Evolutionary conservation across 30 jellyfish, hydroid and myxozoan species (phyloP).

Genomic region (Cassiopea xamachana): DNA sequence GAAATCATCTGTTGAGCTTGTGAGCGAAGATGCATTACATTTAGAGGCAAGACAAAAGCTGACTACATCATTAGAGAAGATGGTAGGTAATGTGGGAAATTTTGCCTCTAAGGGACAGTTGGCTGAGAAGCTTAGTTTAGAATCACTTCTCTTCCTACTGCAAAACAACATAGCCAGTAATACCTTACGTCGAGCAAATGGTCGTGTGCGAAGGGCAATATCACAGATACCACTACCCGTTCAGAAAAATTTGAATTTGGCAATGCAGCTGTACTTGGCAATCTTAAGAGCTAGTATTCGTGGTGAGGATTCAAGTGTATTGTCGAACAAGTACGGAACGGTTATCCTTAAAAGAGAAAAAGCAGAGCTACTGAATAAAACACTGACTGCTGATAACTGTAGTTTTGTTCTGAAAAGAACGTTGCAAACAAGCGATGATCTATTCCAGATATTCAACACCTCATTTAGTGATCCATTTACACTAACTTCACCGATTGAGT

Average conservation of each 20-base stretch:
- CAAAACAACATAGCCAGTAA: conserved; percentile 62
- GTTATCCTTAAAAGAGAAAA: conserved; percentile 34
- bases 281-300: conserved; percentile 49
- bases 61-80: conserved; percentile 38
- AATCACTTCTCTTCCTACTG: conserved; percentile 46
- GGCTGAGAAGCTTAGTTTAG: conserved; percentile 25
- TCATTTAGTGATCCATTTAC: conserved; percentile 29
- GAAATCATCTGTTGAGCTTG: conserved; percentile 25
- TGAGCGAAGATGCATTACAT: conserved; percentile 27
- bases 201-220: conserved; percentile 31
- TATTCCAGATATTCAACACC: conserved; percentile 61
- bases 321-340: conserved; percentile 36
- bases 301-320: conserved; percentile 52
- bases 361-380: background rate
- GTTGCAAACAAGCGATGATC: conserved; percentile 17
- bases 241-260: conserved; percentile 32
- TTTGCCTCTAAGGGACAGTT: conserved; percentile 54
- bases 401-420: conserved; percentile 13
- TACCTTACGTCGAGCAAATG: background rate
- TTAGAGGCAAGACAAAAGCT: conserved; percentile 15
- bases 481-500: background rate
- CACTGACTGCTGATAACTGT: conserved; percentile 51
- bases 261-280: conserved; percentile 50
- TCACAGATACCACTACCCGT: background rate
- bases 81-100: conserved; percentile 33